Evolutionary conservation across 2,797 vertebrate species (phyloP).

Genomic region (Synanceia verrucosa): DNA sequence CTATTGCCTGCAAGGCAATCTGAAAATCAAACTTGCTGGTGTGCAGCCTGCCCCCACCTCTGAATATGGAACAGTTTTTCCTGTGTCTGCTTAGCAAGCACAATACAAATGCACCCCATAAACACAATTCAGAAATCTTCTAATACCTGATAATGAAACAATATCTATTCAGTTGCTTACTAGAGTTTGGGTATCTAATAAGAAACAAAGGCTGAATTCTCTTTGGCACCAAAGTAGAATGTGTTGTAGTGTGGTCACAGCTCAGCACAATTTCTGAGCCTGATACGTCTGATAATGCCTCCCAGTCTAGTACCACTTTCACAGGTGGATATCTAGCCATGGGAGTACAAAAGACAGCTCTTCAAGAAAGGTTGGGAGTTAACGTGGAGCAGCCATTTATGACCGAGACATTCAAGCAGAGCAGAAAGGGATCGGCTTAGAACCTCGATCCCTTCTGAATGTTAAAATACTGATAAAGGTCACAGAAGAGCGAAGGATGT

Average conservation of each 20-base stretch:
- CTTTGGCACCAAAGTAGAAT: no score
- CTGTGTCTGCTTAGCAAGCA: slow-evolving; percentile 33
- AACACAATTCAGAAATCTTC: slow-evolving; percentile 3
- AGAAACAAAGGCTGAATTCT: slow-evolving; percentile 8
- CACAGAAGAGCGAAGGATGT: slow-evolving; percentile 22
- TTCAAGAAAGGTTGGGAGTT: slow-evolving; percentile 16
- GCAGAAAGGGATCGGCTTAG: not conserved
- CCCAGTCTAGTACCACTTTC: slow-evolving; percentile 21
- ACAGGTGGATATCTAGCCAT: slow-evolving; percentile 19
- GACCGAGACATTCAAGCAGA: slow-evolving; percentile 4
- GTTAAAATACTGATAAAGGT: slow-evolving; percentile 49
- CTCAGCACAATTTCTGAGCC: slow-evolving; percentile 3
- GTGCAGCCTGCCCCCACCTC: slow-evolving; percentile 5
- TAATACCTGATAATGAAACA: slow-evolving; percentile 24
- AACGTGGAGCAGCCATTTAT: slow-evolving; percentile 20
- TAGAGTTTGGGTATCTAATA: not conserved
- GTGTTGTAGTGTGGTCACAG: not conserved
- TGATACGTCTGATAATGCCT: slow-evolving; percentile 22
- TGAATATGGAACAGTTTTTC: slow-evolving; percentile 43
- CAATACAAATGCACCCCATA: slow-evolving; percentile 24
- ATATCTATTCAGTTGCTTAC: slow-evolving; percentile 12
- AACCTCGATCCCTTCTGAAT: slow-evolving; percentile 39
- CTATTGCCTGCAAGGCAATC: slow-evolving; percentile 34
- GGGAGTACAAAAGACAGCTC: slow-evolving; percentile 16
- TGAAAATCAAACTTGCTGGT: slow-evolving; percentile 38